Percentiles rank a stretch among this genome's conserved stretches.
Evolutionary conservation across 2,888 invertebrate genomes (phyloP).

Genomic region (Noctua janthina): DNA sequence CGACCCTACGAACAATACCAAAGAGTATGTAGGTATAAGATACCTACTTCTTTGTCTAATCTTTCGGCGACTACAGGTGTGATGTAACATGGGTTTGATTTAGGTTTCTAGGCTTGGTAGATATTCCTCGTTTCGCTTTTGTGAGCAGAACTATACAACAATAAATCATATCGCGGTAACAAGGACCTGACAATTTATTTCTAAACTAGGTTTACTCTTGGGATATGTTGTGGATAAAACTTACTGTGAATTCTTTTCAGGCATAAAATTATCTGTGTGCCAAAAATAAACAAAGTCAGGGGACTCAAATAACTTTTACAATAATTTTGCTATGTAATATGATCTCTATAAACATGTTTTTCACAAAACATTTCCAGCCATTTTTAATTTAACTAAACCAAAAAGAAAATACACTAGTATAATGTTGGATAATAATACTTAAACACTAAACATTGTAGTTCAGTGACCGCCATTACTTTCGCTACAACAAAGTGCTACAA

Average conservation of each 20-base stretch:
- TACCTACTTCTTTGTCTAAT: background rate
- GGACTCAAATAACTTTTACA: background rate
- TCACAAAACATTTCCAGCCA: background rate
- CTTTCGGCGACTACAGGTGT: background rate
- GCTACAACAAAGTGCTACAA: conserved; percentile 48
- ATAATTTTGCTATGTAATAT: background rate
- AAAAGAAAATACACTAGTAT: background rate
- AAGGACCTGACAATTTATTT: conserved; percentile 34
- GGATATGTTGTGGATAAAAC: background rate
- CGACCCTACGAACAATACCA: background rate
- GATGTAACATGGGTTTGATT: conserved; percentile 27
- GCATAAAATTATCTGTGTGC: background rate
- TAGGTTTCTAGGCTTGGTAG: conserved; percentile 19
- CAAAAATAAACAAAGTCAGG: background rate
- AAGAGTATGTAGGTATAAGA: background rate
- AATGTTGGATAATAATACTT: conserved; percentile 27
- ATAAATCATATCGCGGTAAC: conserved; percentile 28
- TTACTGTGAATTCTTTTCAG: background rate
- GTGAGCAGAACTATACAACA: conserved; percentile 17
- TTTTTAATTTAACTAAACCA: background rate
- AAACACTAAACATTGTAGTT: conserved; percentile 23
- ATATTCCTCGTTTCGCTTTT: background rate
- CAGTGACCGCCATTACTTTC: conserved; percentile 50
- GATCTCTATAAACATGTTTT: background rate
- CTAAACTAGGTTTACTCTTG: conserved; percentile 2